Conservation (phyloP, 2,797 vertebrate genomes). For the Urophycis tenuis region DNA sequence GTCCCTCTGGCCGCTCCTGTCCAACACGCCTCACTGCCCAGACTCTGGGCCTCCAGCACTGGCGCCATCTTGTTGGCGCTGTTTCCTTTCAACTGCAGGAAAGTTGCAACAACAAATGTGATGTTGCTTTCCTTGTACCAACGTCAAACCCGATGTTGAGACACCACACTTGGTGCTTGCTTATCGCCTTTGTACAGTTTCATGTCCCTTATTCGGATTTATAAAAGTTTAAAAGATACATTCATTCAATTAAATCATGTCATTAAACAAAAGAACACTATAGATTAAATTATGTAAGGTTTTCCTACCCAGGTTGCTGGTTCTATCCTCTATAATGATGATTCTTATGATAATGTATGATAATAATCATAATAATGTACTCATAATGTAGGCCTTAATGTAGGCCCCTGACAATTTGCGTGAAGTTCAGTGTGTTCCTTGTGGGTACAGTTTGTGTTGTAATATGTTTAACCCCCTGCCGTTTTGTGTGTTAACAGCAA, state of each 20-base stretch:
- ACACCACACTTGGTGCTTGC: background rate
- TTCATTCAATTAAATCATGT: too few relatives aligned
- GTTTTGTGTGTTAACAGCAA: conserved; percentile 71
- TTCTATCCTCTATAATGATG: background rate
- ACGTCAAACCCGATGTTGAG: background rate
- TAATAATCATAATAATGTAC: too few relatives aligned
- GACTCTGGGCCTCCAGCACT: conserved; percentile 28
- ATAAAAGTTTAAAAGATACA: background rate
- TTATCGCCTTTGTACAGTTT: background rate
- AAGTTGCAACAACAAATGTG: conserved; percentile 55
- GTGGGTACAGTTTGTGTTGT: background rate
- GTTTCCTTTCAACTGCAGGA: conserved; percentile 22
- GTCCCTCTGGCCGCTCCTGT: conserved; percentile 30
- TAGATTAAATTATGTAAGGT: background rate
- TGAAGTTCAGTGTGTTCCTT: background rate
- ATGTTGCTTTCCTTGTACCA: conserved; percentile 7
- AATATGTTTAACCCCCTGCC: background rate
- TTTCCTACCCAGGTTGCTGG: background rate
- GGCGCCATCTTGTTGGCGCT: background rate
- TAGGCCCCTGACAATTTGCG: background rate
- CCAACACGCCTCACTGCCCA: conserved; percentile 20
- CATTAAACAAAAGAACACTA: background rate
- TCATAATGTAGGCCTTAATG: background rate
- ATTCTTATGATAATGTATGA: too few relatives aligned
- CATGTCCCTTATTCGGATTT: background rate